Evolutionary conservation across 2,797 vertebrate genomes (phyloP).

Genomic region (Pipistrellus kuhlii): DNA sequence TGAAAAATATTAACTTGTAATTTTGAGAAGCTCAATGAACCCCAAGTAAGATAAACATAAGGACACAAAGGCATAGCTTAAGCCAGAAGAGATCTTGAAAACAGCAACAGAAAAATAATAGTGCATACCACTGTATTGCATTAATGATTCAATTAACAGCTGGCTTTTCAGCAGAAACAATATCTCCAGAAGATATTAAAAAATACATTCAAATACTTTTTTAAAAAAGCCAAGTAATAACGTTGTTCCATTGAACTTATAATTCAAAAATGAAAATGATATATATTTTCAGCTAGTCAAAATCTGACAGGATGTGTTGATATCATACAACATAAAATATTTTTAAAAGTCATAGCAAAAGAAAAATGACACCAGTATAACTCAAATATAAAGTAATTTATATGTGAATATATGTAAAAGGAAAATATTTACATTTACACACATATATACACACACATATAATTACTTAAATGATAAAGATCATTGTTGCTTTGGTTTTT

Average conservation of each 20-base stretch:
- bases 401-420: neutral
- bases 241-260: neutral
- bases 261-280: neutral
- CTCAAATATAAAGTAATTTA: neutral
- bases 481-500: neutral
- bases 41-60: neutral
- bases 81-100: neutral
- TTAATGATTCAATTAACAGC: neutral
- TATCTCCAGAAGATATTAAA: neutral
- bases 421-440: no score
- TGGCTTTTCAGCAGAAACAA: neutral
- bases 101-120: neutral
- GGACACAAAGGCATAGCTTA: neutral
- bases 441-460: neutral
- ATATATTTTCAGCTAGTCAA: neutral
- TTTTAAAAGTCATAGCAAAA: neutral
- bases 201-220: neutral
- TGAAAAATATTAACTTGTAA: neutral
- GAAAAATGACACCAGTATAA: neutral
- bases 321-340: neutral
- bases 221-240: neutral
- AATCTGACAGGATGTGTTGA: neutral
- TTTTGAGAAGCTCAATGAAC: neutral
- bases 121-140: neutral
- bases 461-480: neutral